Percentiles rank a stretch among this genome's conserved stretches.
Conservation (phyloP, 1,140 invertebrate species). For the Pseudoatta argentina region DNA sequence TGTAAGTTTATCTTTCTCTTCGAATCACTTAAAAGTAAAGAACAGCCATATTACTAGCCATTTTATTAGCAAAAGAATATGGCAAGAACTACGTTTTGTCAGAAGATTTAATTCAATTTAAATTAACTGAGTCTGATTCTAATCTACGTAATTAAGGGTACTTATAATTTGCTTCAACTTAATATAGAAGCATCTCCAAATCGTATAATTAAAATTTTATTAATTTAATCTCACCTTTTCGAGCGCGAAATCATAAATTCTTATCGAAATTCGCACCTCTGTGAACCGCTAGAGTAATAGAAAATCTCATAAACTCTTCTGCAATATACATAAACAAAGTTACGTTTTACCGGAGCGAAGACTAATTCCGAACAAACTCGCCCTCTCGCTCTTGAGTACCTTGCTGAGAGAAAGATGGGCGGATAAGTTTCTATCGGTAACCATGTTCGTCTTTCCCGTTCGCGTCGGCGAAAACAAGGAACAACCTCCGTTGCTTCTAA, state of each 20-base stretch:
- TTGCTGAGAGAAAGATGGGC: not conserved
- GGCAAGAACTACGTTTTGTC: not conserved
- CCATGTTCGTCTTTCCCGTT: slow-evolving; percentile 39
- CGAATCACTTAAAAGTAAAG: not conserved
- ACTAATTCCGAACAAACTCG: slow-evolving; percentile 29
- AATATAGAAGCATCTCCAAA: not conserved
- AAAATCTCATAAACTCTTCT: not conserved
- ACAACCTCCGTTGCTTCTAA: slow-evolving; percentile 19
- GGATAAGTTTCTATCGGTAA: slow-evolving; percentile 9
- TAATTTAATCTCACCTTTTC: not conserved
- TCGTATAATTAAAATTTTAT: slow-evolving; percentile 3
- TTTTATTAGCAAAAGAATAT: not conserved
- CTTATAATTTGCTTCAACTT: not conserved
- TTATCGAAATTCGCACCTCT: no score
- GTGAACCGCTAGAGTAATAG: not conserved
- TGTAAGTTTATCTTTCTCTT: not conserved
- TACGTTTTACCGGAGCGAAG: not conserved
- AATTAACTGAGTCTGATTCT: not conserved
- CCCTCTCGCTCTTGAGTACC: not conserved
- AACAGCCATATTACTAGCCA: not conserved
- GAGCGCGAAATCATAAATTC: not conserved
- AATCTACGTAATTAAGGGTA: not conserved
- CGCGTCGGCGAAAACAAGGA: slow-evolving; percentile 40
- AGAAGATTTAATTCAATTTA: slow-evolving; percentile 3
- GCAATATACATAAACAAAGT: not conserved